Evolutionary conservation across 2,888 invertebrate species (phyloP), one percentile per base, ranked within the genome.

Genomic region (Aphrophora alni): DNA sequence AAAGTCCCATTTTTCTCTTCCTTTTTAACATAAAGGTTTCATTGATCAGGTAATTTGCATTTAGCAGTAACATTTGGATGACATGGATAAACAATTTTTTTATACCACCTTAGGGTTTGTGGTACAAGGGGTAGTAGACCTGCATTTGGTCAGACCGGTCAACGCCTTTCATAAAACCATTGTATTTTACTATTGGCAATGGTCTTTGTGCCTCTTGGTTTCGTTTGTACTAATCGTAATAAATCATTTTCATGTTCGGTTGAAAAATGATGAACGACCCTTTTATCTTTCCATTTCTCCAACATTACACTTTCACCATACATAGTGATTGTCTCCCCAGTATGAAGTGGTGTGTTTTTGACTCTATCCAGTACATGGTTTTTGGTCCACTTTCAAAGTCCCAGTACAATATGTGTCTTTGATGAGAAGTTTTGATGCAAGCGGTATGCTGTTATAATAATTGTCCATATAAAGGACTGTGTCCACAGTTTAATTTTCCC

Each of bases 301-400:
- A 71, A 25, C 44, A 71, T 44, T 0, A 78, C 27, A 1, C 70
- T 70, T 27, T 77, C 77, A 38, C 21, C 71, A 38, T 77, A 77
- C 12, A 8, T 10, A 1, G n/a, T 12, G 12, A 77, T 27, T 24
- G 77, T 80, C 10, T 80, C 78, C 12, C 79, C 81, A 14, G 80
- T 81, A n/a, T 76, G 68, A 5, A 82, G 69, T 33, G 77, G 70
- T 27, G 17, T 24, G 14, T 14, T 1, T 21, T 71, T 78, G 7
- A 82, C 78, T 17, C 27, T 75, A 17, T 25, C 59, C 14, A 75
- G 78, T 24, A 38, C 78, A 25, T 75, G 27, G n/a, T 44, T 80
- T 80, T 25, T 80, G 4, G 28, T 70, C 51, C 21, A 75, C 21
- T 28, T 78, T n/a, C 12, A 82, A 25, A 17, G 77, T 82, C 14